Evolutionary conservation across 2,888 invertebrate genomes (phyloP).

Genomic region (Harpalus rufipes): DNA sequence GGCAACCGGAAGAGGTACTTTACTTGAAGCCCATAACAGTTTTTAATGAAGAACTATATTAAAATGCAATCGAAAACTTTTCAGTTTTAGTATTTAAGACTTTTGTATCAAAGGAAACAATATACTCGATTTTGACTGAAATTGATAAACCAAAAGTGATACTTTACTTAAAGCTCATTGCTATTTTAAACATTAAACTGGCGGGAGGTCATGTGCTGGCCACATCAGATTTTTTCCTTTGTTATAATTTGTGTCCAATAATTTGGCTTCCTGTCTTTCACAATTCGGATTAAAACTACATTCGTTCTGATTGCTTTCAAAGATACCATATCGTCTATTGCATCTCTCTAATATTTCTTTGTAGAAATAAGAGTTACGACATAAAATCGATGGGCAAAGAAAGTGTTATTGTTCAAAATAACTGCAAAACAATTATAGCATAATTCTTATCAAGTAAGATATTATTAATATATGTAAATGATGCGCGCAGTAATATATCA

Average conservation of each 20-base stretch:
- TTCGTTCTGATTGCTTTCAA: neutral
- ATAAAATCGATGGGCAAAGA: neutral
- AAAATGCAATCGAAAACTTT: too few species aligned
- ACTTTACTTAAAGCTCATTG: too few species aligned
- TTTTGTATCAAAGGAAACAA: too few species aligned
- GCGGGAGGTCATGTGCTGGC: too few species aligned
- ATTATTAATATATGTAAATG: slow-evolving; percentile 17
- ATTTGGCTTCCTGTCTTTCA: neutral
- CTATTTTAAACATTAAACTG: too few species aligned
- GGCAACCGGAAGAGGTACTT: too few species aligned
- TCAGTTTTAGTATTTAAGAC: too few species aligned
- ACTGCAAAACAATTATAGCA: neutral
- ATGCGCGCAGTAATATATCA: neutral
- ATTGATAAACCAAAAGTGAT: too few species aligned
- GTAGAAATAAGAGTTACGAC: neutral
- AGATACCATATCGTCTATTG: neutral
- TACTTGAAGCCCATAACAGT: too few species aligned
- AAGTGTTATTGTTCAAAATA: neutral
- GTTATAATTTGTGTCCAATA: neutral
- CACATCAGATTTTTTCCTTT: neutral
- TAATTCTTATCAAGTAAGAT: neutral
- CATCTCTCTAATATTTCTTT: neutral
- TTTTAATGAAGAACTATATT: too few species aligned
- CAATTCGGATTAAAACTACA: neutral
- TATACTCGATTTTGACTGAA: too few species aligned